Evolutionary conservation across 1,140 invertebrate genomes (phyloP).

Genomic region (Drosophila prosaltans): DNA sequence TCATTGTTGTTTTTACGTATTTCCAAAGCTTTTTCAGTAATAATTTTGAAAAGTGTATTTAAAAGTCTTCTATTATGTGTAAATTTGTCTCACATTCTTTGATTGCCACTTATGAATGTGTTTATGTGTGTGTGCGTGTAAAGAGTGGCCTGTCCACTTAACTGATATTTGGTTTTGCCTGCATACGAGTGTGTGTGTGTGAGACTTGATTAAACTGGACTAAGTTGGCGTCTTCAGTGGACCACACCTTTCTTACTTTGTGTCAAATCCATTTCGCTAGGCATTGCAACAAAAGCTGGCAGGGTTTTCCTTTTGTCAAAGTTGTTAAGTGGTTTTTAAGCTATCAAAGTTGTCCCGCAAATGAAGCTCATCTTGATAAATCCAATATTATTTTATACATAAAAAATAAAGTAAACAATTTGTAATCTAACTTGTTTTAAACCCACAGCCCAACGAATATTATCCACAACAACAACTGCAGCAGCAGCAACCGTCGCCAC

Average conservation of each 20-base stretch:
- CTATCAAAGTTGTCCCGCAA: conserved; percentile 48
- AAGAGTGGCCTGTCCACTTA: conserved; percentile 66
- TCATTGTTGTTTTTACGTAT: too few species aligned
- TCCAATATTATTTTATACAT: conserved; percentile 19
- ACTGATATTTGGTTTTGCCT: conserved; percentile 24
- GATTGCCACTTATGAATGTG: conserved; percentile 31
- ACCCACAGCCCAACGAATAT: conserved; percentile 60
- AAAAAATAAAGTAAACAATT: neutral
- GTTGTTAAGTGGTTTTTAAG: conserved; percentile 62
- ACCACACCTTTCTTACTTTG: conserved; percentile 57
- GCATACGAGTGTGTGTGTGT: conserved; percentile 23
- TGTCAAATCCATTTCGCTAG: conserved; percentile 43
- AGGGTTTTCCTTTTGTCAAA: conserved; percentile 34
- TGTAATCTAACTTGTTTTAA: conserved; percentile 45
- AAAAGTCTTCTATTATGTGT: conserved; percentile 19
- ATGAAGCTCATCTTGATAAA: conserved; percentile 32
- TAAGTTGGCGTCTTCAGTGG: conserved; percentile 46
- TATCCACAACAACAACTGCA: conserved; percentile 50
- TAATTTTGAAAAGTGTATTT: neutral
- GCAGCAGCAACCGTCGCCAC: conserved; percentile 9
- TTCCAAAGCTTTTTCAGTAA: neutral
- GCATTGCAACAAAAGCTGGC: conserved; percentile 39
- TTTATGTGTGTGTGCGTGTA: conserved; percentile 38
- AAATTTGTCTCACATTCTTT: conserved; percentile 21
- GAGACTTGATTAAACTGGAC: conserved; percentile 57